A percentile compares a stretch with the other conserved stretches of the same genome.
Conservation (phyloP, 2,113 vertebrate species). For the human (Homo sapiens) region GRCh38 chr2:158676001-158676500, state of each 20-base stretch:
- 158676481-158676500: neutral
- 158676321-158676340: conserved; percentile 1
- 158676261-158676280: conserved; percentile 29
- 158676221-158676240: conserved; percentile 29
- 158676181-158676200: conserved; percentile 29
- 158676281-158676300: neutral
- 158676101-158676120: neutral
- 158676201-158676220: neutral
- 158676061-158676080: neutral
- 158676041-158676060: neutral
- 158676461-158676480: neutral
- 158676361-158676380: neutral
- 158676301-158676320: neutral
- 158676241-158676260: conserved; percentile 59
- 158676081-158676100: neutral
- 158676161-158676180: conserved; percentile 33
- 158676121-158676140: neutral
- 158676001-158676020: neutral
- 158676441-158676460: rapidly evolving
- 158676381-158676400: neutral
- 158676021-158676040: neutral
- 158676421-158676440: neutral
- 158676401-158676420: neutral
- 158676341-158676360: neutral
- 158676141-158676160: neutral